phyloP scores from a whole-genome alignment of 2,888 invertebrate genomes.

The Clunio marinus region DNA sequence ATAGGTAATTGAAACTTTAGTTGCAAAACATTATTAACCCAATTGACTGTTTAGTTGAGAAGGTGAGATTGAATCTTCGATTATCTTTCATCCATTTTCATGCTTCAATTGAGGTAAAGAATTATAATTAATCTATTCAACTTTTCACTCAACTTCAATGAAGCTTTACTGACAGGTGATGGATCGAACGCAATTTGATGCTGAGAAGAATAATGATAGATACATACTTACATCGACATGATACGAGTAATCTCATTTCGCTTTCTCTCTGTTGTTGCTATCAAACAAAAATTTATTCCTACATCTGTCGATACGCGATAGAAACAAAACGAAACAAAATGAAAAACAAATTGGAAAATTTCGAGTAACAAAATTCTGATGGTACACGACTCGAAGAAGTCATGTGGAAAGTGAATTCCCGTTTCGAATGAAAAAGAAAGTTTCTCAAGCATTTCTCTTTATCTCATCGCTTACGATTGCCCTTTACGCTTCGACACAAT shows the following conservation, averaged over 20 bases:
- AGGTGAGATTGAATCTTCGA: not conserved
- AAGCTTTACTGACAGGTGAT: no score
- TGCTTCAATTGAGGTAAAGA: not conserved
- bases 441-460: not conserved
- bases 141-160: not conserved
- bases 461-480: conserved; percentile 5
- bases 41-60: not conserved
- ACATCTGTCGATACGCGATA: no score
- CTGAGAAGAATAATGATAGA: no score
- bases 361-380: no score
- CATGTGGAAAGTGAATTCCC: not conserved
- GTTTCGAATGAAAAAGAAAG: not conserved
- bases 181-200: no score
- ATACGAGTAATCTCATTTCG: not conserved
- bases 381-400: no score
- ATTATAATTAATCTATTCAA: not conserved
- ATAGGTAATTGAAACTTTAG: conserved; percentile 1
- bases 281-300: no score
- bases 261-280: no score
- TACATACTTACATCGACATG: not conserved
- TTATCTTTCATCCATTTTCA: not conserved
- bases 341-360: no score
- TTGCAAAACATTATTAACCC: conserved; percentile 13
- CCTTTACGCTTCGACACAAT: not conserved
- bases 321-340: no score